Conservation (phyloP, 1,140 invertebrate species). For the Streblospio benedicti region DNA sequence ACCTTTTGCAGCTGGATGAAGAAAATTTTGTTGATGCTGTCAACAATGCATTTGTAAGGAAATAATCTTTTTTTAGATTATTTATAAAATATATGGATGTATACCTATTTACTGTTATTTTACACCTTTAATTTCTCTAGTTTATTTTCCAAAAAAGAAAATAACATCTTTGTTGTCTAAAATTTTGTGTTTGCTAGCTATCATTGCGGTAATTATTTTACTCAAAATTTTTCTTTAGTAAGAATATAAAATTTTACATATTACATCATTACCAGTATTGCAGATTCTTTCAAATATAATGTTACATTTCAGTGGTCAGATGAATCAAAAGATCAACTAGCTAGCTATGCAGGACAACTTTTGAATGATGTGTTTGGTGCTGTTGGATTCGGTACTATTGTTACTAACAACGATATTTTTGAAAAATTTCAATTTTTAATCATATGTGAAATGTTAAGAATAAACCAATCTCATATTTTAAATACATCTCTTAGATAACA, state of each 20-base stretch:
- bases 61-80: too few species aligned
- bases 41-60: slow-evolving; percentile 71
- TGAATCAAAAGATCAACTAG: slow-evolving; percentile 1
- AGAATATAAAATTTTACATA: not conserved
- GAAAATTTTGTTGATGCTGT: slow-evolving; percentile 81
- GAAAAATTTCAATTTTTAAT: too few species aligned
- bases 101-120: too few species aligned
- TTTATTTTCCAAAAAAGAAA: too few species aligned
- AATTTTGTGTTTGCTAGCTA: too few species aligned
- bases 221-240: not conserved
- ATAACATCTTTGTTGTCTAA: too few species aligned
- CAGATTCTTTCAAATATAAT: not conserved
- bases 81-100: too few species aligned
- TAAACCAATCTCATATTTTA: too few species aligned
- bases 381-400: slow-evolving; percentile 4
- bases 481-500: too few species aligned
- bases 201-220: not conserved
- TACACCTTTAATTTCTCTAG: too few species aligned
- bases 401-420: too few species aligned
- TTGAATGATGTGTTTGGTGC: not conserved
- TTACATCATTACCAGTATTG: not conserved
- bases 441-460: too few species aligned
- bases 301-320: slow-evolving; percentile 8
- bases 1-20: slow-evolving; percentile 59
- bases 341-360: not conserved